Evolutionary conservation across 2,888 invertebrate genomes (phyloP).

Genomic region (Drosophila fulvimacula): DNA sequence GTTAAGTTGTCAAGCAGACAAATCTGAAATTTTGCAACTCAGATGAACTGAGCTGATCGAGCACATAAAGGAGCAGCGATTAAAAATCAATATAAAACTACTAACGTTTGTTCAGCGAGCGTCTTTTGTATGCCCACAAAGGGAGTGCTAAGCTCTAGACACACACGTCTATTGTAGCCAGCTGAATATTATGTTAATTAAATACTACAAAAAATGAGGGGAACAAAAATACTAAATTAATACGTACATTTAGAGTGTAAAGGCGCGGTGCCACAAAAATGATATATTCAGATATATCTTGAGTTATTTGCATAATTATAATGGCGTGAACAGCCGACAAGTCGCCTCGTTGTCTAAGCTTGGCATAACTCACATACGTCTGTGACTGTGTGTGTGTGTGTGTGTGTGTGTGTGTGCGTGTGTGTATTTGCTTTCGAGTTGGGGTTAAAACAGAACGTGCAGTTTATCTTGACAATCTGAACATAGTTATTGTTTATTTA

Average conservation of each 20-base stretch:
- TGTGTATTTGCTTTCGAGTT: background rate
- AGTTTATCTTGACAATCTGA: slow-evolving; percentile 38
- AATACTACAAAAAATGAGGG: background rate
- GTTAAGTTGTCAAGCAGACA: slow-evolving; percentile 45
- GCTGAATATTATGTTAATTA: slow-evolving; percentile 48
- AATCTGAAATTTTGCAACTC: slow-evolving; percentile 23
- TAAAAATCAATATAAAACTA: slow-evolving; percentile 75
- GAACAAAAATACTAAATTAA: slow-evolving; percentile 34
- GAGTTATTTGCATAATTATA: slow-evolving; percentile 73
- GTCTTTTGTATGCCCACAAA: slow-evolving; percentile 32
- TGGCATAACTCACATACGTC: background rate
- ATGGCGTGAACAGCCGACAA: slow-evolving; percentile 39
- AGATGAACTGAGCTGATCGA: slow-evolving; percentile 1
- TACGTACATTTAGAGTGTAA: slow-evolving; percentile 39
- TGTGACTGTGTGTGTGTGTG: too few relatives aligned
- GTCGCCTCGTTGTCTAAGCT: slow-evolving; percentile 49
- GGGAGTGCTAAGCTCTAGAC: slow-evolving; percentile 28
- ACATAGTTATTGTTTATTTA: slow-evolving; percentile 30
- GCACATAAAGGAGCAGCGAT: slow-evolving; percentile 59
- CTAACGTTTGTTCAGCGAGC: slow-evolving; percentile 32
- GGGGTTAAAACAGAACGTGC: slow-evolving; percentile 18
- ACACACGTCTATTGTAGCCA: slow-evolving; percentile 28
- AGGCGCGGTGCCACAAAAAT: slow-evolving; percentile 45
- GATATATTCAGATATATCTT: slow-evolving; percentile 57
- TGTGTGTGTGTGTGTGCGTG: background rate